Base-by-base conservation (phyloP, 2,888 invertebrate genomes). In the Proisotoma minuta region DNA sequence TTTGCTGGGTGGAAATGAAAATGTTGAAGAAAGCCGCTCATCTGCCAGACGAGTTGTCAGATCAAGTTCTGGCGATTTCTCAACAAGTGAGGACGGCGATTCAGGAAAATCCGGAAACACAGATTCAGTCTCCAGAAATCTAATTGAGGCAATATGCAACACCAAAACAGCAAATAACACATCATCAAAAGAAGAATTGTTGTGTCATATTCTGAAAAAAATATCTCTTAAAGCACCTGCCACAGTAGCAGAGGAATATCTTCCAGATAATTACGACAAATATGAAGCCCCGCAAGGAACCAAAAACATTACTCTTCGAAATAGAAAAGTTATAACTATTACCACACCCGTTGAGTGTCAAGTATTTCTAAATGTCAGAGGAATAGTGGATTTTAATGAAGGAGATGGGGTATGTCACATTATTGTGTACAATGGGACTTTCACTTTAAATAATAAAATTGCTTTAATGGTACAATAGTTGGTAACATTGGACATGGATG, bases 311-410 rank as follows among this genome's bases (percentile, higher is more conserved):
- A 8, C n/a, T 10, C 26, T 50, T 26, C 50, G 50, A n/a, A 50
- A 50, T n/a, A 26, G 23, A 10, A 50, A 3, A 5, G 26, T 24
- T 3, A 3, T 24, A 12, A 4, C 5, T 3, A 5, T 24, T 24
- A 15, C 18, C 10, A 50, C 18, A n/a, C 24, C 50, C 5, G 50
- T 50, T 4, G 12, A 12, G 10, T 3, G 3, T 26, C 22, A 26
- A 22, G 50, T 26, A 18, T 50, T 50, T 23, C 50, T 50, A 8
- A 50, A 50, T 26, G 50, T 50, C 4, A 50, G 50, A 50, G 50
- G 26, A 22, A 50, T 50, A 12, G 23, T 26, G 3, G 50, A 50
- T 23, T 50, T 50, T n/a, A 26, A 50, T 26, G 50, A 50, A 4
- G 50, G 12, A 4, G 26, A 50, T 26, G 24, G n/a, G 50, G 50